Evolutionary conservation across 2,888 invertebrate species (phyloP), one percentile per base, ranked within the genome.

Genomic region (Alviniconcha strummeri): DNA sequence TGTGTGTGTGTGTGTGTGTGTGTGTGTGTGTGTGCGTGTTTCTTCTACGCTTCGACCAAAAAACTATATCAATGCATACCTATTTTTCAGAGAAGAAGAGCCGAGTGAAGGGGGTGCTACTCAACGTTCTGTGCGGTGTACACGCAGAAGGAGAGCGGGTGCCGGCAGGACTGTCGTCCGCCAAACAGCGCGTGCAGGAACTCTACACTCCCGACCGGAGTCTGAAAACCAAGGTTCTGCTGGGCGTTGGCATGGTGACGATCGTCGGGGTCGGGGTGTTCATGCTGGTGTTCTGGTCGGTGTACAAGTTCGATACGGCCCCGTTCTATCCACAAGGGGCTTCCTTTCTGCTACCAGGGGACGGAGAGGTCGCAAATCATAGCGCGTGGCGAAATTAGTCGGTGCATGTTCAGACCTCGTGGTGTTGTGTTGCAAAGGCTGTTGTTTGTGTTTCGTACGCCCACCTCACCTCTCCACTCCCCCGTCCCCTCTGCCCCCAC

Each of bases 281-380:
- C n/a, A 84, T 85, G 85, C 82, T 82, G 80, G 69, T 84, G 15
- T 85, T 85, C 57, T 85, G 84, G 84, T 85, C 85, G 0, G 71
- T 84, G 56, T 85, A 84, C 78, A n/a, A 80, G 17, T 85, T 85
- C 19, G 67, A 77, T 17, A 80, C 84, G 9, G 80, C 80, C 7
- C 84, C 84, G 6, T 80, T 83, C 19, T 83, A 80, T 36, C 79
- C 71, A 5, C 13, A 83, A 52, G 60, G 60, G 7, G 67, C 69
- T 55, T 13, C 8, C 19, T 71, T 9, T 19, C 7, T 57, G 4
- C 13, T 74, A 17, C 72, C 72, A 6, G 81, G 74, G 19, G 67
- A 77, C 13, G 36, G 60, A 54, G n/a, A 71, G 36, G 36, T 36
- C 36, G 3, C 36, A 36, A 3, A 3, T 36, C 36, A 36, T 3